Percentiles rank a stretch among this genome's conserved stretches.
Evolutionary conservation across 2,888 invertebrate species (phyloP).

Genomic region (Siphonodentalium dalli): DNA sequence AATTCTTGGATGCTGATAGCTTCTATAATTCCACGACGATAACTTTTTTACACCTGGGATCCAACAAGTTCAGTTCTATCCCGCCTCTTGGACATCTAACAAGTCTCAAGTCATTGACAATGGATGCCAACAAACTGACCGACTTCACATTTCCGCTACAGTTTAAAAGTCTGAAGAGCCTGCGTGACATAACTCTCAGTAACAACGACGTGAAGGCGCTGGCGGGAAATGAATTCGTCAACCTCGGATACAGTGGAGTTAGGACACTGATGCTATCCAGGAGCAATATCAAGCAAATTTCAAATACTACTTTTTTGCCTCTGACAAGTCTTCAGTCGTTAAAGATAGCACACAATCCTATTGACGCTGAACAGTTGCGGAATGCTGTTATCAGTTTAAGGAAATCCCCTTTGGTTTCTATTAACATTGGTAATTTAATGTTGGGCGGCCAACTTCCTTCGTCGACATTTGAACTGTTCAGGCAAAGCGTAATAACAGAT

Average conservation of each 20-base stretch:
- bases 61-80: slow-evolving; percentile 32
- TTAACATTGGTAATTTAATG: slow-evolving; percentile 41
- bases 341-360: slow-evolving; percentile 41
- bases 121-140: slow-evolving; percentile 38
- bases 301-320: slow-evolving; percentile 29
- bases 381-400: slow-evolving; percentile 32
- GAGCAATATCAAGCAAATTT: slow-evolving; percentile 34
- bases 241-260: slow-evolving; percentile 27
- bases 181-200: slow-evolving; percentile 35
- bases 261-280: slow-evolving; percentile 38
- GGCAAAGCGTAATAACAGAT: slow-evolving; percentile 32
- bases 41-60: slow-evolving; percentile 29
- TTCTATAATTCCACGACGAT: slow-evolving; percentile 29
- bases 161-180: slow-evolving; percentile 15
- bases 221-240: slow-evolving; percentile 31
- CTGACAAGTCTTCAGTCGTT: slow-evolving; percentile 37
- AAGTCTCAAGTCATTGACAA: slow-evolving; percentile 31
- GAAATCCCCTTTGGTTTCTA: slow-evolving; percentile 31
- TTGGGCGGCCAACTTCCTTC: slow-evolving; percentile 35
- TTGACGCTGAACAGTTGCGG: slow-evolving; percentile 31
- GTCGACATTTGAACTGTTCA: slow-evolving; percentile 36
- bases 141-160: slow-evolving; percentile 40
- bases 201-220: slow-evolving; percentile 37
- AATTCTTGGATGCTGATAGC: slow-evolving; percentile 26
- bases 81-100: slow-evolving; percentile 31